Evolutionary conservation across 2,797 vertebrate genomes (phyloP).

Genomic region (Gymnopithys bicolor): DNA sequence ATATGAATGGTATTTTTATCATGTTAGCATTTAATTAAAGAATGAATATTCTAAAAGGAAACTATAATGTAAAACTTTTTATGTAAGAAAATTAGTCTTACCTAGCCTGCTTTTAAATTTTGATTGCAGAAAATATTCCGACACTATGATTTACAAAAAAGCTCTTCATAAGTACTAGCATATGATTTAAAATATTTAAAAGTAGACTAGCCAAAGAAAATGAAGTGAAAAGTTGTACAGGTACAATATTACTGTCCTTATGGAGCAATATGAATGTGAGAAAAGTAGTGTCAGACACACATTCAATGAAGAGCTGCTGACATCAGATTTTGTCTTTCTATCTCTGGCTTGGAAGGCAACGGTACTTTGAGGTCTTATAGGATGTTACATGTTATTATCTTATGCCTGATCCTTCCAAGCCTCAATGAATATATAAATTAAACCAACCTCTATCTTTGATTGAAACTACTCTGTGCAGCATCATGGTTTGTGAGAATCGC

Average conservation of each 20-base stretch:
- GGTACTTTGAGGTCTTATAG: not conserved
- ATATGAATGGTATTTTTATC: not conserved
- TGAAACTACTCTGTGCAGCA: not conserved
- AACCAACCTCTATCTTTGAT: not conserved
- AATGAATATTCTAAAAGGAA: not conserved
- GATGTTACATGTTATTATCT: not conserved
- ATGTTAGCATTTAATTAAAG: not conserved
- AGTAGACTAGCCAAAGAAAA: not conserved
- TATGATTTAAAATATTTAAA: not conserved
- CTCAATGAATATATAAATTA: not conserved
- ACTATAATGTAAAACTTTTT: not conserved
- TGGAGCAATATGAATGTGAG: not conserved
- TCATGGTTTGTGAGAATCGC: not conserved
- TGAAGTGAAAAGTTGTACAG: not conserved
- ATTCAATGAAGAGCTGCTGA: not conserved
- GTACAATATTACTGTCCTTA: not conserved
- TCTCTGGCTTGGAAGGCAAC: not conserved
- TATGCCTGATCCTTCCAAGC: not conserved
- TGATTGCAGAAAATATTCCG: not conserved
- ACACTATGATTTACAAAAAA: not conserved
- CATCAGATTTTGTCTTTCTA: not conserved
- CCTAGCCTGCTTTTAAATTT: not conserved
- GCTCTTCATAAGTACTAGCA: not conserved
- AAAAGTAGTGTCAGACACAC: not conserved
- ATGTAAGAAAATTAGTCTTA: not conserved